These are phyloP conservation scores for Meiosimyza decipiens DNA, from an alignment of 2,888 invertebrate genomes.

Conservation along the genomic window DNA sequence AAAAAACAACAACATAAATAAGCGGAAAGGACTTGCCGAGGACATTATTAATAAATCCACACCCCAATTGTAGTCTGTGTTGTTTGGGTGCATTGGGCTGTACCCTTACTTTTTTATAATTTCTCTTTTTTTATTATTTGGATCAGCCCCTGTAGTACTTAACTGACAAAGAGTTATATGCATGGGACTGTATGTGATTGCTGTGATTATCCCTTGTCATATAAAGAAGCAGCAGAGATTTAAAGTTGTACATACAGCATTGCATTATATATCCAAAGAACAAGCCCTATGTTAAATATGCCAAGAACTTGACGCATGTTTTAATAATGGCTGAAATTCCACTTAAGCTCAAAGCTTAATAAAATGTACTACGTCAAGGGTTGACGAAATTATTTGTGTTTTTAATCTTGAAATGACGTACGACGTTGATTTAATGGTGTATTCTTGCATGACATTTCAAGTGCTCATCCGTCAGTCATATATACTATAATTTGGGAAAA, in stretches of 20 bases:
- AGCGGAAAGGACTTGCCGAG: conserved; percentile 21
- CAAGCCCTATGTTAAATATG: conserved; percentile 3
- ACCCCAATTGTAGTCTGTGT: conserved; percentile 15
- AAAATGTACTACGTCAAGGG: conserved; percentile 13
- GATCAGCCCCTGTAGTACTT: conserved; percentile 26
- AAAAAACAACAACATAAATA: conserved; percentile 17
- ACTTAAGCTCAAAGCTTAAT: conserved; percentile 1
- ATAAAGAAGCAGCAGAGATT: neutral
- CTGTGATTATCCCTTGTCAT: conserved; percentile 16
- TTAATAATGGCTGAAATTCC: conserved; percentile 7
- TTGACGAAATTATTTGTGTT: conserved; percentile 16
- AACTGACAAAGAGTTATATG: neutral
- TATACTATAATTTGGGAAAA: too few relatives aligned
- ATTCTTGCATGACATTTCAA: conserved; percentile 46
- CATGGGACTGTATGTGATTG: conserved; percentile 1
- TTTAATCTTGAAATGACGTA: neutral
- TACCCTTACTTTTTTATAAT: too few relatives aligned
- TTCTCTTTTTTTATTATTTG: neutral
- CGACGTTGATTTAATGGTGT: conserved; percentile 21
- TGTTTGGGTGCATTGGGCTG: too few relatives aligned
- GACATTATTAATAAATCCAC: conserved; percentile 34
- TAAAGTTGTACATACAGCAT: neutral
- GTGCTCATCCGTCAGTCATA: conserved; percentile 40
- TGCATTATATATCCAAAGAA: neutral
- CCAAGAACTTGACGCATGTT: conserved; percentile 17